phyloP scores from a whole-genome alignment of 2,888 invertebrate species.

The Dasypolia templi region DNA sequence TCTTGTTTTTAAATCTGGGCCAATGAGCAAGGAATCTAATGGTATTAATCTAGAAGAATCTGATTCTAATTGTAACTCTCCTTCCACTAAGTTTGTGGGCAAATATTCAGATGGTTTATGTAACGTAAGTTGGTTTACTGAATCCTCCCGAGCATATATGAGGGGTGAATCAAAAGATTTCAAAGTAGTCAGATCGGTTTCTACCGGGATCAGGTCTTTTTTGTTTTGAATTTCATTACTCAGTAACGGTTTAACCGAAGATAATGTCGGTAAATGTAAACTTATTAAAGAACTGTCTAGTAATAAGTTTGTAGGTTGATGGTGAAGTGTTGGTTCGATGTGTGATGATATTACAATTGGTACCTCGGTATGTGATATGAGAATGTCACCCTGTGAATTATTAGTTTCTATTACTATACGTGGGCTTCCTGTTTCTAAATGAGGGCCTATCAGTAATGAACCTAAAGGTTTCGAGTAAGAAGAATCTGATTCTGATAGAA shows the following conservation, averaged over 20 bases:
- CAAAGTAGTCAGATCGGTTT: background rate
- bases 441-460: constrained; percentile 16
- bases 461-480: background rate
- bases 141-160: background rate
- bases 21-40: constrained; percentile 32
- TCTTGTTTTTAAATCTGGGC: too few species aligned
- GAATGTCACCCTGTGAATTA: background rate
- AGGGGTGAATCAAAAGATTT: background rate
- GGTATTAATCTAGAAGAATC: background rate
- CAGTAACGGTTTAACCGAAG: background rate
- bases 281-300: constrained; percentile 17
- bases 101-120: background rate
- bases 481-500: background rate
- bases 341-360: background rate
- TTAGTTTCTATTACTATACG: background rate
- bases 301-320: background rate
- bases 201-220: background rate
- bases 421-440: background rate
- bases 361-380: background rate
- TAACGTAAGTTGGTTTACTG: background rate
- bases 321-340: background rate
- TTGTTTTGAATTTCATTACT: background rate
- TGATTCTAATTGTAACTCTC: background rate
- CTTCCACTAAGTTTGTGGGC: background rate
- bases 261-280: background rate